Evolutionary conservation across 2,888 invertebrate genomes (phyloP), one percentile per base, ranked within the genome.

Genomic region (Pedicia rivosa): DNA sequence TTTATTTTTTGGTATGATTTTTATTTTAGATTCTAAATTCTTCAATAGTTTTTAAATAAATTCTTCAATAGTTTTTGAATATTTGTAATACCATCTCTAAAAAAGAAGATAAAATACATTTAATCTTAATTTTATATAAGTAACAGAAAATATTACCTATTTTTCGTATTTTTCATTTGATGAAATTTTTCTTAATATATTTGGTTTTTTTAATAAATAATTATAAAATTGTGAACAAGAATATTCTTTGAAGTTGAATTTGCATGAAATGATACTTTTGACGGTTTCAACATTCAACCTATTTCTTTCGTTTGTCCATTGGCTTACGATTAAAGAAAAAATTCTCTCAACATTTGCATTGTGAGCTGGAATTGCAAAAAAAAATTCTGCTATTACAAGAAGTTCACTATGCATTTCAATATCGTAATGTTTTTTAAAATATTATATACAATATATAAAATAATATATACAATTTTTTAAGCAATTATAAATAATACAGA

Each of bases 231-330:
- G 15, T 10, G 8, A 16, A 16, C 29, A 29, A 14, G 29, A 29
- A 29, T 16, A 29, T 16, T 29, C 16, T 16, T 29, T 29, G 15
- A 29, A 29, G 16, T 29, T 29, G 10, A 29, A 29, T 29, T 29
- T 29, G 10, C 29, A 29, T 29, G 29, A 29, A 29, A 29, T 16
- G 14, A 29, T 20, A 20, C 20, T 20, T 20, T 20, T 20, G 6
- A 20, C 8, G 20, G 31, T 31, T 19, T n/a, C n/a, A 10, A 31
- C n/a, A 9, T 31, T 31, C 6, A 31, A 12, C 19, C 31, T 17
- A 12, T 31, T 31, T 19, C 31, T 31, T 31, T 31, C 19, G 6
- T 31, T 19, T n/a, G n/a, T 19, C 31, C 31, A 17, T 31, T 31
- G 31, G 20, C 20, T 20, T 20, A 20, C 20, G 5, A 20, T 20